These are phyloP conservation scores for Sclerodermus sp. DNA, from an alignment of 2,888 invertebrate species.

Conservation along the genomic window DNA sequence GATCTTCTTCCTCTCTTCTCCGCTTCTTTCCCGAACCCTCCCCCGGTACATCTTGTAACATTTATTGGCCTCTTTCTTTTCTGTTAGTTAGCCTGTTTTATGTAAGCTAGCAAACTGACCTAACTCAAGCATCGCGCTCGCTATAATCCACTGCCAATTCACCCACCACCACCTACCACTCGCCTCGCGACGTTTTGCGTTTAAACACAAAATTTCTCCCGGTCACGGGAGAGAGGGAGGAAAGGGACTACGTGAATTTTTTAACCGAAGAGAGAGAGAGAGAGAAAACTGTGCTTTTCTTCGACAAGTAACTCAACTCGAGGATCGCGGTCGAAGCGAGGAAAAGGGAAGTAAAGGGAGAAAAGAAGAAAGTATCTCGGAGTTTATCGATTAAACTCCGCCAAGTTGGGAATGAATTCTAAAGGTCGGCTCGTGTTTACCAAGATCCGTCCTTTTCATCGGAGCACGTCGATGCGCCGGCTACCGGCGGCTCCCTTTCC, in stretches of 20 bases:
- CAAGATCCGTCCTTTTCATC: neutral
- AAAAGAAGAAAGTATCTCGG: neutral
- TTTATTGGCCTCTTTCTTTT: conserved; percentile 15
- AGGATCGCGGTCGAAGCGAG: neutral
- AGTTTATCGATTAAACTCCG: neutral
- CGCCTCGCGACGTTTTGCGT: no score
- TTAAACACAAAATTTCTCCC: no score
- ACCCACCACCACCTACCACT: no score
- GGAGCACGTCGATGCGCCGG: neutral
- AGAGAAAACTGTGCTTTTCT: no score
- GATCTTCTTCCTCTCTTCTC: conserved; percentile 3
- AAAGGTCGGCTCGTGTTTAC: neutral
- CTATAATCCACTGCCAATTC: conserved; percentile 6
- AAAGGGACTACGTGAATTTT: no score
- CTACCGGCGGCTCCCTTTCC: neutral
- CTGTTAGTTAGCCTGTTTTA: conserved; percentile 35
- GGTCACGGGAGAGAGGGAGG: no score
- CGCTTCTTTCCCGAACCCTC: neutral
- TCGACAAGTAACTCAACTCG: neutral
- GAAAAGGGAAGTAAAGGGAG: neutral
- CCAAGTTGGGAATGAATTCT: neutral
- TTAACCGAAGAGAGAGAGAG: no score
- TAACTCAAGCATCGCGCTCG: conserved; percentile 32
- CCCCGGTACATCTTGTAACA: neutral
- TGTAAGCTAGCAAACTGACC: conserved; percentile 42